Conservation (phyloP, 2,113 vertebrate species). For the Lates calcarifer region DNA sequence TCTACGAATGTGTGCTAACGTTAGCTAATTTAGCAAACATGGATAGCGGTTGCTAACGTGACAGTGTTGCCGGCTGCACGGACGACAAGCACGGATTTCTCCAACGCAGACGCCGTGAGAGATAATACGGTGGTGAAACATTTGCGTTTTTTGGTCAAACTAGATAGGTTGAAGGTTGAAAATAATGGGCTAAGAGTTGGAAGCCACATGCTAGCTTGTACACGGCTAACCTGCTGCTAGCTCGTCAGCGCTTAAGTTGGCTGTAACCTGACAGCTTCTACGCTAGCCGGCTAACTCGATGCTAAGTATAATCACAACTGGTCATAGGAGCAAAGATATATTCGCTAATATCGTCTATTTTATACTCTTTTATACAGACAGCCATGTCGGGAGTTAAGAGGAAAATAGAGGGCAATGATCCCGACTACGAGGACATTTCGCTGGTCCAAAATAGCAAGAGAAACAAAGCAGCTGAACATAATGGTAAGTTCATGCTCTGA, state of each 20-base stretch:
- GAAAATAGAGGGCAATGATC: conserved; percentile 93
- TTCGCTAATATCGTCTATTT: not conserved
- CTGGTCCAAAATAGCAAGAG: conserved; percentile 90
- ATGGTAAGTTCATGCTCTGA: conserved; percentile 84
- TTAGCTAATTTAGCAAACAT: conserved; percentile 63
- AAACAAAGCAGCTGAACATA: conserved; percentile 90
- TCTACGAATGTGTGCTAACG: conserved; percentile 56
- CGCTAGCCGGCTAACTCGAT: conserved; percentile 50
- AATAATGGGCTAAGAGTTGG: not conserved
- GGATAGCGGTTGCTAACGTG: conserved; percentile 48
- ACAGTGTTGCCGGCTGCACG: conserved; percentile 15
- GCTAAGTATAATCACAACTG: conserved; percentile 36
- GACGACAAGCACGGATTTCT: not conserved
- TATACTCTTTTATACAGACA: conserved; percentile 27
- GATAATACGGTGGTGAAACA: not conserved
- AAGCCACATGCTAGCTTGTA: conserved; percentile 10
- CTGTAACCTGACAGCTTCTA: not conserved
- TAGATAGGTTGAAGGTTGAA: not conserved
- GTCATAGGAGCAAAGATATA: not conserved
- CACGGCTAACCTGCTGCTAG: conserved; percentile 18
- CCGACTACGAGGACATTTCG: conserved; percentile 95
- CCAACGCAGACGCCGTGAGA: not conserved
- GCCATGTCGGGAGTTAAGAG: conserved; percentile 96
- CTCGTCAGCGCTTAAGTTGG: conserved; percentile 22
- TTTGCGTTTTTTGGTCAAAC: accelerated